These are phyloP conservation scores for Mesocentrotus franciscanus DNA, from an alignment of 53 echinoderm and acorn worm species.

Conservation along the genomic window DNA sequence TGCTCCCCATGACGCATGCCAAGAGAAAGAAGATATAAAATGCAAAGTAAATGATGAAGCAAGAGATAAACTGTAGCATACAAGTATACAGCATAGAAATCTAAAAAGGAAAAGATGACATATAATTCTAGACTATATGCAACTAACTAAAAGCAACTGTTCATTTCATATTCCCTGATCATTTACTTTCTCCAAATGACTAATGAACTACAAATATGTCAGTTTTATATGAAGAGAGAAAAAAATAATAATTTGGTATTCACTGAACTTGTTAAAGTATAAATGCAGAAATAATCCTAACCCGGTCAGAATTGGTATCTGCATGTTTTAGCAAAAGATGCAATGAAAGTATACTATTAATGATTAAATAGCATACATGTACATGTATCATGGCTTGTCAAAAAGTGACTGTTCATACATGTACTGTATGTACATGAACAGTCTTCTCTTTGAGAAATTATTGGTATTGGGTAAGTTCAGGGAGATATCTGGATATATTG, in stretches of 20 bases:
- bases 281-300: neutral
- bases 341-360: too few relatives aligned
- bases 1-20: slow-evolving; percentile 48
- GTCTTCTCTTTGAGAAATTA: too few relatives aligned
- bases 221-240: neutral
- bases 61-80: neutral
- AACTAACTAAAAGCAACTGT: too few relatives aligned
- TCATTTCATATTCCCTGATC: too few relatives aligned
- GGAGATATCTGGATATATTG: neutral
- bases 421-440: too few relatives aligned
- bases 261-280: neutral
- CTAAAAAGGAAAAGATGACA: neutral
- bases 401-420: too few relatives aligned
- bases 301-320: neutral
- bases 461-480: too few relatives aligned
- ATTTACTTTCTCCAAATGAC: too few relatives aligned
- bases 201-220: neutral
- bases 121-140: too few relatives aligned
- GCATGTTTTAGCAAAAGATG: neutral
- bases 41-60: neutral
- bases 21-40: slow-evolving; percentile 17
- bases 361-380: too few relatives aligned
- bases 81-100: neutral
- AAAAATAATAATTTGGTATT: neutral
- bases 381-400: too few relatives aligned